These are phyloP conservation scores for Entomyzon cyanotis DNA, from an alignment of 2,113 vertebrate genomes.

Conservation along the genomic window DNA sequence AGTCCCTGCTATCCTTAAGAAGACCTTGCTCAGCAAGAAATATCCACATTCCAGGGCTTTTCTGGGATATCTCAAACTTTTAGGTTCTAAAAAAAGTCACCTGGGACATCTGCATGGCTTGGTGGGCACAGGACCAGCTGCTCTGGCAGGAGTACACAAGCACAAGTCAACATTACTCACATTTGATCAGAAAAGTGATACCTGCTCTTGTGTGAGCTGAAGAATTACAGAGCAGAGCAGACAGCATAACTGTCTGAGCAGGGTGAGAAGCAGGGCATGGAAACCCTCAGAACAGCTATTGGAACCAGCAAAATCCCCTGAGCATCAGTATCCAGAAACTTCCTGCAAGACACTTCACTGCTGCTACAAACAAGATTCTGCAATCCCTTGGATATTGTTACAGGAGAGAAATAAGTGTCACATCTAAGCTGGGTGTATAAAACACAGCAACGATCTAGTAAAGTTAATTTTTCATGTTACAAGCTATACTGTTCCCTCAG, in stretches of 20 bases:
- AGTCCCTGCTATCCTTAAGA: not conserved
- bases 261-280: not conserved
- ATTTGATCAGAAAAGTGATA: not conserved
- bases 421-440: not conserved
- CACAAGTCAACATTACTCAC: not conserved
- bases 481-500: not conserved
- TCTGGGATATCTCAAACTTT: not conserved
- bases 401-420: not conserved
- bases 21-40: not conserved
- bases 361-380: not conserved
- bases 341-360: not conserved
- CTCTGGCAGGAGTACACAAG: not conserved
- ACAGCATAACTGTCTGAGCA: not conserved
- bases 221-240: not conserved
- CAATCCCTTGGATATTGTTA: not conserved
- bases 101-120: not conserved
- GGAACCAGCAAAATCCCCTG: not conserved
- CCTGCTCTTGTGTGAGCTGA: not conserved
- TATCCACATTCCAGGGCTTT: not conserved
- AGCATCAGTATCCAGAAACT: not conserved
- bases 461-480: not conserved
- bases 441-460: not conserved
- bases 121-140: not conserved
- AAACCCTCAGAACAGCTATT: not conserved
- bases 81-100: not conserved